Percentiles rank a stretch among this genome's conserved stretches.
These are phyloP conservation scores for Aspidiotus destructor DNA, from an alignment of 2,888 invertebrate species.

Conservation along the genomic window DNA sequence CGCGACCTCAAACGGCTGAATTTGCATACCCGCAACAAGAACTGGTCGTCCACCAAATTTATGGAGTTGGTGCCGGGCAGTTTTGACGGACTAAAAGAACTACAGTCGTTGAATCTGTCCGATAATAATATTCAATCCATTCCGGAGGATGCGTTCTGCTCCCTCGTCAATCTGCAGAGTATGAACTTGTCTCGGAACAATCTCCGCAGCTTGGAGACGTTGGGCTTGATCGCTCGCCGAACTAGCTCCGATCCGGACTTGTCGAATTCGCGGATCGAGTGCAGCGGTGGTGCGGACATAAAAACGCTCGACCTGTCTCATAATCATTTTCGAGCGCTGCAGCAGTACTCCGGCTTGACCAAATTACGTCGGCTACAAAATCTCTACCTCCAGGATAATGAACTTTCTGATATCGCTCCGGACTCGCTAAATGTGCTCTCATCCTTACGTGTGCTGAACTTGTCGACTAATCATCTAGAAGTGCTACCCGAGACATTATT, in stretches of 20 bases:
- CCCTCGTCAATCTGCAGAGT: conserved; percentile 65
- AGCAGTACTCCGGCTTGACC: conserved; percentile 60
- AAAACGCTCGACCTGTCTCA: conserved; percentile 69
- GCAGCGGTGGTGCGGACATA: conserved; percentile 58
- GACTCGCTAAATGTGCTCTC: conserved; percentile 70
- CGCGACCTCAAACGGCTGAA: conserved; percentile 66
- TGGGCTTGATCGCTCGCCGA: conserved; percentile 64
- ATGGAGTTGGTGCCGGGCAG: conserved; percentile 63
- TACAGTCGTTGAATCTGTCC: conserved; percentile 67
- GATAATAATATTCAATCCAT: conserved; percentile 73
- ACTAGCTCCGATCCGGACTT: conserved; percentile 43
- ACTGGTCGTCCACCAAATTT: conserved; percentile 61
- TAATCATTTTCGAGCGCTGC: conserved; percentile 63
- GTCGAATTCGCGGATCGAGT: conserved; percentile 48
- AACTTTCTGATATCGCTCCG: conserved; percentile 65
- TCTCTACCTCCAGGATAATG: conserved; percentile 71
- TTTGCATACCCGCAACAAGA: conserved; percentile 67
- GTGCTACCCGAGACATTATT: conserved; percentile 72
- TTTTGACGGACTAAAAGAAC: conserved; percentile 66
- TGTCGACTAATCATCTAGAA: conserved; percentile 74
- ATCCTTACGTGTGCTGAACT: conserved; percentile 68
- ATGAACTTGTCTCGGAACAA: conserved; percentile 78
- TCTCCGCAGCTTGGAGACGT: conserved; percentile 63
- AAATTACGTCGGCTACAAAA: conserved; percentile 67
- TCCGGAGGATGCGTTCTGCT: conserved; percentile 70